Percentiles rank a stretch among this genome's conserved stretches.
These are phyloP conservation scores for Lycorma delicatula DNA, from an alignment of 1,140 invertebrate genomes.

Conservation along the genomic window DNA sequence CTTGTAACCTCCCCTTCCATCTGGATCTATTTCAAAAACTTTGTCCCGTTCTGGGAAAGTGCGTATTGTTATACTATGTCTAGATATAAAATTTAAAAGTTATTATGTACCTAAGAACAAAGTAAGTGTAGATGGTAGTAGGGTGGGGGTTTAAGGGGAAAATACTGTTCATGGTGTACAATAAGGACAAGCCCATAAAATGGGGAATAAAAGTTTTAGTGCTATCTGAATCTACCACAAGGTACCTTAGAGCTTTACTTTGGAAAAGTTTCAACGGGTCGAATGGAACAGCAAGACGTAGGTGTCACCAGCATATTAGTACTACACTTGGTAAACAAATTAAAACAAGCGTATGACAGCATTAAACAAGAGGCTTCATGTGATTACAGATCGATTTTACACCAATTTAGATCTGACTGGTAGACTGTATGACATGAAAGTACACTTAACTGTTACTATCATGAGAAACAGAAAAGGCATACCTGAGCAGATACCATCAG, in stretches of 20 bases:
- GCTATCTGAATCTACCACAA: background rate
- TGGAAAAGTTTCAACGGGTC: background rate
- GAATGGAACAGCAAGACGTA: too few species aligned
- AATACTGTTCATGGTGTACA: background rate
- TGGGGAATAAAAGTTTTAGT: background rate
- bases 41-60: too few species aligned
- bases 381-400: background rate
- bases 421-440: too few species aligned
- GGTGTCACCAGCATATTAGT: background rate
- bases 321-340: background rate
- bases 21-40: too few species aligned
- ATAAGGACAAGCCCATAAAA: background rate
- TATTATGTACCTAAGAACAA: too few species aligned
- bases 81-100: too few species aligned
- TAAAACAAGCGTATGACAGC: background rate
- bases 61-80: too few species aligned
- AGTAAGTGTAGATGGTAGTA: too few species aligned
- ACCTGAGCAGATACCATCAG: background rate
- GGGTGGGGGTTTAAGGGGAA: background rate
- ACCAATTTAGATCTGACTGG: background rate
- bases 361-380: background rate
- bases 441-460: background rate
- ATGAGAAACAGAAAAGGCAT: background rate
- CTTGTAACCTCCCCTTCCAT: too few species aligned
- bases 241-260: background rate